Evolutionary conservation across 1,140 invertebrate species (phyloP), one percentile per base, ranked within the genome.

Genomic region (Orius laevigatus): DNA sequence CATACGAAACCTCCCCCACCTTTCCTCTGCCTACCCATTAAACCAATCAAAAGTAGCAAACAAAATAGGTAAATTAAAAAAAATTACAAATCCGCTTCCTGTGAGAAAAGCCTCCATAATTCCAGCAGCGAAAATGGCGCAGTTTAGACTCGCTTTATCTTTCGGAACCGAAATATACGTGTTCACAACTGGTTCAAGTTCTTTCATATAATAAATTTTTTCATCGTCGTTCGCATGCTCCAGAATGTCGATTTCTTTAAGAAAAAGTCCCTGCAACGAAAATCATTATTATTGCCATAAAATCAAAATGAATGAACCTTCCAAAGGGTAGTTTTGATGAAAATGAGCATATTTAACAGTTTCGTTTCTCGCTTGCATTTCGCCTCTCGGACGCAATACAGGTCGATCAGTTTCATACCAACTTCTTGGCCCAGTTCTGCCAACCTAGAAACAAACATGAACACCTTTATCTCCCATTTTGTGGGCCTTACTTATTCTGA

Each of bases 211-310:
- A 69, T 98, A 97, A 15, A 87, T 95, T 53, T 82, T 74, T 59
- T 96, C 91, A 70, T 98, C 93, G 68, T 98, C 94, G 70, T 96
- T 97, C 8, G 92, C 91, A 67, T 96, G 87, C 64, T 98, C 95
- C 48, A 99, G 66, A 65, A 98, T 98, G 62, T 98, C 95, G 45
- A 94, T 94, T 72, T 99, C 95, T 62, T 88, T 88, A 9, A 91
- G 91, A 74, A 97, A 99, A 1, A 98, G 68, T 49, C 82, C 84
- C 79, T 85, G 62, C 32, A 75, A 67, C 43, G 57, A 53, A 52
- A 9, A 34, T 19, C 9, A 44, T 34, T 34, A 46, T 46, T 15
- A 42, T 15, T 38, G 3, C 6, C n/a, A n/a, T n/a, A n/a, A 56
- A 44, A 39, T 52, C 20, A 16, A 50, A 25, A 45, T 1, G 51